Evolutionary conservation across 53 echinoderm and acorn worm species (phyloP).

Genomic region (Temnopleurus reevesii): DNA sequence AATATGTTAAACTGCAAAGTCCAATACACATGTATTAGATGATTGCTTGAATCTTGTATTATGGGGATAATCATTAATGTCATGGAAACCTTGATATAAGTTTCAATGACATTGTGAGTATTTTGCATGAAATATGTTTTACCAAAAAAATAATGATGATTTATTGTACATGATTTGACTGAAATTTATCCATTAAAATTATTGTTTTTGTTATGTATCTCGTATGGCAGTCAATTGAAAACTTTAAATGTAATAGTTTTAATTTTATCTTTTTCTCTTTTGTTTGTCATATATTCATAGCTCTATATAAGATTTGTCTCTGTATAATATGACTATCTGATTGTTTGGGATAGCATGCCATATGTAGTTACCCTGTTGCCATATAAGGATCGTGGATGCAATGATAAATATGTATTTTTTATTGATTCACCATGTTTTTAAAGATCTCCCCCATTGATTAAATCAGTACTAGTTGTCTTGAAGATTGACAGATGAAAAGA

Average conservation of each 20-base stretch:
- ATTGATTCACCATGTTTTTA: background rate
- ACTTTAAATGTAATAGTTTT: background rate
- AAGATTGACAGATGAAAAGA: background rate
- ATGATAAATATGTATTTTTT: background rate
- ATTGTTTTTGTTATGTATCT: background rate
- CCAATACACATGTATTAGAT: too few relatives aligned
- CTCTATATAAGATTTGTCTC: background rate
- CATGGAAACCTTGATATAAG: conserved; percentile 1
- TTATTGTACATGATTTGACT: conserved; percentile 39
- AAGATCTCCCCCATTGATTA: background rate
- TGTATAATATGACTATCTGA: background rate
- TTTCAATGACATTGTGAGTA: background rate
- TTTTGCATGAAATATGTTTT: conserved; percentile 32
- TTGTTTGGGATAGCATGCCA: too few relatives aligned
- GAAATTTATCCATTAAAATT: conserved; percentile 32
- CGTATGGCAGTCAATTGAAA: background rate
- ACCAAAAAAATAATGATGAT: conserved; percentile 12
- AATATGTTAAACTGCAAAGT: too few relatives aligned
- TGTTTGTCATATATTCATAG: background rate
- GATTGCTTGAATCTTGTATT: too few relatives aligned
- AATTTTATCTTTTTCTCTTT: background rate
- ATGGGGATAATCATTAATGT: background rate
- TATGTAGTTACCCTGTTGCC: too few relatives aligned
- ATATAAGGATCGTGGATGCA: too few relatives aligned
- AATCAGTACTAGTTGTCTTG: conserved; percentile 45